phyloP scores from a whole-genome alignment of 2,797 vertebrate species.

The Apodemus agrarius region DNA sequence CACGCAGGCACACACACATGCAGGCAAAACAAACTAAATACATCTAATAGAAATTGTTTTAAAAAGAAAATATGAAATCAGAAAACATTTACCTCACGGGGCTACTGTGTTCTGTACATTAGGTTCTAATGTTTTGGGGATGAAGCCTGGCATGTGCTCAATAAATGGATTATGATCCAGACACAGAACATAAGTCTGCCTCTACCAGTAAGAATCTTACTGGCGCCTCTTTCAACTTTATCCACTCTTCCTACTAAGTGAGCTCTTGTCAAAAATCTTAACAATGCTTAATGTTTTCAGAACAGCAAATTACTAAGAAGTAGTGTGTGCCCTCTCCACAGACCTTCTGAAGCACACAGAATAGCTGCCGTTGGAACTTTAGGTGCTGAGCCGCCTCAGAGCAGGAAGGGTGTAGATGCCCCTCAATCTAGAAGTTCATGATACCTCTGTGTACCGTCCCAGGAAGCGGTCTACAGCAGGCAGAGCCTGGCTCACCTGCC shows the following conservation, averaged over 20 bases:
- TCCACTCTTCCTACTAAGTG: neutral
- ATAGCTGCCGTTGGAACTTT: neutral
- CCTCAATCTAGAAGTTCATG: neutral
- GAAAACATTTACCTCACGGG: slow-evolving; percentile 26
- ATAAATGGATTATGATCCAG: neutral
- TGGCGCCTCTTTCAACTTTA: neutral
- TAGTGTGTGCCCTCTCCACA: neutral
- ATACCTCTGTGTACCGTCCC: neutral
- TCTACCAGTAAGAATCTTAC: slow-evolving; percentile 38
- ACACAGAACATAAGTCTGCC: neutral
- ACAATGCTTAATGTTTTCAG: slow-evolving; percentile 25
- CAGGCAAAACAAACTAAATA: neutral
- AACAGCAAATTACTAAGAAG: slow-evolving; percentile 9
- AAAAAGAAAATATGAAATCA: neutral
- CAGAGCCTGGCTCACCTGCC: slow-evolving; percentile 87
- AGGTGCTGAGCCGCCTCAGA: neutral
- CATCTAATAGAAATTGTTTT: neutral
- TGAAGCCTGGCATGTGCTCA: slow-evolving; percentile 8
- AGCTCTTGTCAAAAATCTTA: slow-evolving; percentile 4
- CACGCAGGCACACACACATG: no score
- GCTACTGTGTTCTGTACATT: neutral
- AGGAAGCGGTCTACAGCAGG: neutral
- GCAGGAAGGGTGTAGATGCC: neutral
- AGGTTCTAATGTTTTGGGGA: slow-evolving; percentile 10
- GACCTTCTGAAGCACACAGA: neutral